Evolutionary conservation across 2,888 invertebrate species (phyloP), one percentile per base, ranked within the genome.

Genomic region (Ctena decussata): DNA sequence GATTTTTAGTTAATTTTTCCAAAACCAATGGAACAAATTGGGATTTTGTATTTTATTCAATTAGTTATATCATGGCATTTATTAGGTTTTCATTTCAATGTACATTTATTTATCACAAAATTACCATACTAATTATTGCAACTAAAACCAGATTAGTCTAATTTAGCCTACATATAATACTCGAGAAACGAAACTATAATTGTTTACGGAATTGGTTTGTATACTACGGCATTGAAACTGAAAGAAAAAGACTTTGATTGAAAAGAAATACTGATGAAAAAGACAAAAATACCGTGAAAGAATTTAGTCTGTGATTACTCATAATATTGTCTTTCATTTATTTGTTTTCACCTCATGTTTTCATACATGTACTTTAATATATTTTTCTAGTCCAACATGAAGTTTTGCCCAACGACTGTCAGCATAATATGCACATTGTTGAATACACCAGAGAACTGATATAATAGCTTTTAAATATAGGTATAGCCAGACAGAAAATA

Each of bases 331-430:
- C 65, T 65, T 65, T 65, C 65, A 65, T 65, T 15, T 35, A 3
- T 12, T 65, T 35, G 2, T 35, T 35, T 6, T 35, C 65, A 21
- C 65, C 32, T 35, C 32, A 35, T 65, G 15, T 27, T 18, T n/a
- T 35, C 21, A 35, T 30, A 65, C 35, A 65, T 65, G 57, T 57
- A 35, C 35, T 32, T 65, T 15, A 57, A 57, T 57, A 30, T 65
- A 65, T 65, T 65, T 65, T 65, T 65, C 65, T 65, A 65, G 65
- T 65, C 65, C 21, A 65, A 32, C 65, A 32, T 35, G 21, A 65
- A 21, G 65, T 65, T 65, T 65, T 5, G 35, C 65, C 32, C 32
- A 12, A 21, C 8, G 35, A 30, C 35, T 21, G 18, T 65, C 35
- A 35, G 65, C 65, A 35, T 65, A 65, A 65, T 65, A 0, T 35